phyloP scores from a whole-genome alignment of 1,140 invertebrate genomes.

The Leptonema lineaticorne region DNA sequence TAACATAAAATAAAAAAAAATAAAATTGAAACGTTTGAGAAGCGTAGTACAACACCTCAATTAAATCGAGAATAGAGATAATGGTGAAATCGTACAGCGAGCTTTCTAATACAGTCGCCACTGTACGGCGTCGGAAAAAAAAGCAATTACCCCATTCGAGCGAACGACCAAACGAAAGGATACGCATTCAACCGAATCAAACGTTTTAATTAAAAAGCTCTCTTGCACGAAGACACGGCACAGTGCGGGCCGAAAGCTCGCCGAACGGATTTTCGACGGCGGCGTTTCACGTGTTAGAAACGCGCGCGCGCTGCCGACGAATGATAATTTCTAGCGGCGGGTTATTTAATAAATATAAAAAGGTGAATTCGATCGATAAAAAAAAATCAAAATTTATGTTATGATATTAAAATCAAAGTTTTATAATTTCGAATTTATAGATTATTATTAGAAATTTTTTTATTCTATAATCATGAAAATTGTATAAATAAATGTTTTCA shows the following conservation, averaged over 20 bases:
- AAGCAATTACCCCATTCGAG: slow-evolving; percentile 25
- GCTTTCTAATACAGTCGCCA: slow-evolving; percentile 16
- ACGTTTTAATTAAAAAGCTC: slow-evolving; percentile 32
- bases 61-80: slow-evolving; percentile 18
- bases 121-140: slow-evolving; percentile 5
- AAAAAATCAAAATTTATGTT: no score
- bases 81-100: slow-evolving; percentile 1
- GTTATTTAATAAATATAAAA: no score
- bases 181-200: slow-evolving; percentile 30
- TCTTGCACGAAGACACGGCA: background rate
- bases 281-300: background rate
- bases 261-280: background rate
- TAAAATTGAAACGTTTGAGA: no score
- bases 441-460: no score
- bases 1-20: no score
- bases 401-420: no score
- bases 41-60: background rate
- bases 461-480: no score
- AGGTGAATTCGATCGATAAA: no score
- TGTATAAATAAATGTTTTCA: no score
- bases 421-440: no score
- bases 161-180: slow-evolving; percentile 15
- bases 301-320: background rate
- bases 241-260: background rate
- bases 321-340: background rate